phyloP scores from a whole-genome alignment of 2,888 invertebrate species.

The Deilephila porcellus region DNA sequence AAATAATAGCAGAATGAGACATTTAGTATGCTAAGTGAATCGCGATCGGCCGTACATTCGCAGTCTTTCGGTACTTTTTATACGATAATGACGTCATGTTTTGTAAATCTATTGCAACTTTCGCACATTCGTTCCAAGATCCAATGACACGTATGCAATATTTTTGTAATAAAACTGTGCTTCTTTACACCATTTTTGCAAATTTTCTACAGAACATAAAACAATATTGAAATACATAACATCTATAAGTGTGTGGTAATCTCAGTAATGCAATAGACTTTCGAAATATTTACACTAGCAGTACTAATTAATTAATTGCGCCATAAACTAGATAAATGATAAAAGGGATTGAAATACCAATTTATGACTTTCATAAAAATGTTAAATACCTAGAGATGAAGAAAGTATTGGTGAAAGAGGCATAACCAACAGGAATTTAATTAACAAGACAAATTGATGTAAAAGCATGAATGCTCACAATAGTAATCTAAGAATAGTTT shows the following conservation, averaged over 20 bases:
- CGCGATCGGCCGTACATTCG: not conserved
- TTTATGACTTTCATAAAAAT: not conserved
- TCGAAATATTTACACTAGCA: not conserved
- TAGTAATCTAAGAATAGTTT: conserved; percentile 17
- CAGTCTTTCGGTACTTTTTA: not conserved
- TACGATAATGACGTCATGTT: not conserved
- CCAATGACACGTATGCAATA: not conserved
- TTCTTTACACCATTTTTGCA: not conserved
- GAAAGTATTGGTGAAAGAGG: too few relatives aligned
- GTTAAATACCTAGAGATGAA: not conserved
- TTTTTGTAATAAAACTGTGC: not conserved
- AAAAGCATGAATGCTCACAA: not conserved
- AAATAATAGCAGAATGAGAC: conserved; percentile 40
- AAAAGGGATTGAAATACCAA: too few relatives aligned
- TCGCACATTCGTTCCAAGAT: not conserved
- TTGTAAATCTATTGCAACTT: not conserved
- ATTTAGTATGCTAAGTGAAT: not conserved
- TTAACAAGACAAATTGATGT: not conserved
- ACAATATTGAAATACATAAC: not conserved
- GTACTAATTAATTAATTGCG: not conserved
- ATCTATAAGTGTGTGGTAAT: not conserved
- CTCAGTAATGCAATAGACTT: not conserved
- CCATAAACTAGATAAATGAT: not conserved
- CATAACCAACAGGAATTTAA: too few relatives aligned
- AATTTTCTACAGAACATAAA: too few relatives aligned